Evolutionary conservation across 1,140 invertebrate genomes (phyloP), one percentile per base, ranked within the genome.

Genomic region (Caenorhabditis briggsae): DNA sequence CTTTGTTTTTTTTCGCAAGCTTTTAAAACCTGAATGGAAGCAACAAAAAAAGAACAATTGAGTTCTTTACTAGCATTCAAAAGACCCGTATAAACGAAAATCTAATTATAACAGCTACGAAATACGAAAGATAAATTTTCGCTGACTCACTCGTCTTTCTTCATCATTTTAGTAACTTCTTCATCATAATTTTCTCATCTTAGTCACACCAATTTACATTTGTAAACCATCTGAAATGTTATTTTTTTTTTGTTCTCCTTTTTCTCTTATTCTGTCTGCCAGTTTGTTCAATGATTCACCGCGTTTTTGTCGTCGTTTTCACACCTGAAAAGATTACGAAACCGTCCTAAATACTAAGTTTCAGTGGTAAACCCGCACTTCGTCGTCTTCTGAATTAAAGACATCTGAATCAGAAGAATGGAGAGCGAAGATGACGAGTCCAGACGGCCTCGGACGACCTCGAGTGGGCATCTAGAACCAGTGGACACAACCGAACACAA

Each of bases 231-330:
- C 70, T 50, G 2, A 61, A 50, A 46, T 70, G 41, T 83, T 58
- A 20, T 55, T 83, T 83, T 48, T 83, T 43, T 33, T 58, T 46
- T 58, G 3, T 20, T 12, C 55, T 58, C 55, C 20, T 16, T 25
- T 78, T 25, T 50, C 70, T 78, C 70, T 33, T 33, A 33, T 33
- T 33, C 33, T 33, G 33, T 33, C 33, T 78, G 43, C 3, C 82
- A 83, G 82, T 83, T 61, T 83, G 82, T 41, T 20, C 25, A 83
- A 58, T 83, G 55, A 59, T 48, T 83, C 58, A 58, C 20, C 82
- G 46, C 53, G n/a, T 56, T 59, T 83, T 61, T 48, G 11, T 70
- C 50, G 46, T 83, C 20, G 5, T 59, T 83, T 43, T 43, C 18
- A n/a, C 55, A 58, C 55, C 16, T 61, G 33, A 41, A 58, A 58